A percentile compares a stretch with the other conserved stretches of the same genome.
Evolutionary conservation across 2,888 invertebrate genomes (phyloP).

Genomic region (Autographa pulchrina): DNA sequence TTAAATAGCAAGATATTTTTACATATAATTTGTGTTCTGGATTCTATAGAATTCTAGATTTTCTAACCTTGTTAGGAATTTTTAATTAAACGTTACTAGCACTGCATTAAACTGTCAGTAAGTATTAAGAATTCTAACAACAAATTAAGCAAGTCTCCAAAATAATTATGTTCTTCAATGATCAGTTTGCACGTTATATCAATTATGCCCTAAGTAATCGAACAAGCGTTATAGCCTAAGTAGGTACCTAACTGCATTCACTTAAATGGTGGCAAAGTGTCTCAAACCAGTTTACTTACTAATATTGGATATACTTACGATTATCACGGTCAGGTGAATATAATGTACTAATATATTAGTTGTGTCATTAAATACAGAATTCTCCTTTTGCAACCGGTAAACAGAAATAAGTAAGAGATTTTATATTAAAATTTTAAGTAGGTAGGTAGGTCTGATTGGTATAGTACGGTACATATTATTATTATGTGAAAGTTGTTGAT

Average conservation of each 20-base stretch:
- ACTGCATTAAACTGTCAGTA: not conserved
- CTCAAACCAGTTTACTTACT: slow-evolving; percentile 60
- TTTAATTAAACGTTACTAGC: not conserved
- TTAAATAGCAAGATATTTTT: no score
- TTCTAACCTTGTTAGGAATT: not conserved
- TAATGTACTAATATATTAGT: not conserved
- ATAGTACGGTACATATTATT: not conserved
- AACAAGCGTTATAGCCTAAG: slow-evolving; percentile 24
- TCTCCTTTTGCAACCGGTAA: not conserved
- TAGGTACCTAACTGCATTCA: slow-evolving; percentile 38
- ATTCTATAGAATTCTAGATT: not conserved
- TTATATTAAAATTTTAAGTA: not conserved
- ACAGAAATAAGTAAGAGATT: not conserved
- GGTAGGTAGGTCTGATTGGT: not conserved
- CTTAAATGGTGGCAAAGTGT: slow-evolving; percentile 61
- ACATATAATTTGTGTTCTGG: no score
- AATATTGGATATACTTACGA: slow-evolving; percentile 30
- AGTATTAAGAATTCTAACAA: slow-evolving; percentile 16
- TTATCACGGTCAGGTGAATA: slow-evolving; percentile 22
- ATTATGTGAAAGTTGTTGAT: not conserved
- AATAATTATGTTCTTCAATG: slow-evolving; percentile 16
- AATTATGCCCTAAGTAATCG: slow-evolving; percentile 37
- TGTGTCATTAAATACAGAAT: not conserved
- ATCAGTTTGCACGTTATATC: slow-evolving; percentile 38
- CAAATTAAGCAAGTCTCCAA: not conserved